phyloP scores from a whole-genome alignment of 2,888 invertebrate species.

The Ormyrus nitidulus region DNA sequence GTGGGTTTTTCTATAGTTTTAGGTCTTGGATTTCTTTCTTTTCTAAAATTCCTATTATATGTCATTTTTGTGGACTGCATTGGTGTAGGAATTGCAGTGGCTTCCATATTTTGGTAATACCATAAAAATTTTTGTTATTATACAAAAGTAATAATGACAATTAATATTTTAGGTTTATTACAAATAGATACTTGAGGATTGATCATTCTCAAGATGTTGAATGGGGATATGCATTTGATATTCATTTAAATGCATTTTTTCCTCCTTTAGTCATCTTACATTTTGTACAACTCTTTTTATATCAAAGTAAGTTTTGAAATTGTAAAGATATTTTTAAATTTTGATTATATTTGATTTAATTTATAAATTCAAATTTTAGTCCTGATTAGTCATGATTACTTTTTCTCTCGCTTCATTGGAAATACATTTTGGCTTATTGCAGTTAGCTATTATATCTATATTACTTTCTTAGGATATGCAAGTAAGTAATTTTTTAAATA shows the following conservation, averaged over 20 bases:
- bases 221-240: slow-evolving; percentile 99
- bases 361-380: slow-evolving; percentile 77
- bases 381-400: slow-evolving; percentile 85
- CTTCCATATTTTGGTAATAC: slow-evolving; percentile 90
- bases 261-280: slow-evolving; percentile 96
- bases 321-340: background rate
- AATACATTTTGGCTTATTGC: slow-evolving; percentile 96
- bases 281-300: slow-evolving; percentile 92
- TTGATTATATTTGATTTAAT: slow-evolving; percentile 13
- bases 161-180: slow-evolving; percentile 82
- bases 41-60: slow-evolving; percentile 90
- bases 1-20: slow-evolving; percentile 90
- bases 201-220: slow-evolving; percentile 88
- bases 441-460: slow-evolving; percentile 94
- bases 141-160: background rate
- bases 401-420: slow-evolving; percentile 89
- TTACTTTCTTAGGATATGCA: slow-evolving; percentile 97
- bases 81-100: slow-evolving; percentile 89
- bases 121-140: slow-evolving; percentile 16
- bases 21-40: slow-evolving; percentile 82
- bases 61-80: slow-evolving; percentile 97
- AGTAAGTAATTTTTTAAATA: slow-evolving; percentile 79
- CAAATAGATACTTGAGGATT: slow-evolving; percentile 86
- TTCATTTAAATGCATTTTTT: slow-evolving; percentile 98
- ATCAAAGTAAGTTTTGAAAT: slow-evolving; percentile 80